Conservation (phyloP, 1,140 invertebrate genomes). For the Pomacea maculata region DNA sequence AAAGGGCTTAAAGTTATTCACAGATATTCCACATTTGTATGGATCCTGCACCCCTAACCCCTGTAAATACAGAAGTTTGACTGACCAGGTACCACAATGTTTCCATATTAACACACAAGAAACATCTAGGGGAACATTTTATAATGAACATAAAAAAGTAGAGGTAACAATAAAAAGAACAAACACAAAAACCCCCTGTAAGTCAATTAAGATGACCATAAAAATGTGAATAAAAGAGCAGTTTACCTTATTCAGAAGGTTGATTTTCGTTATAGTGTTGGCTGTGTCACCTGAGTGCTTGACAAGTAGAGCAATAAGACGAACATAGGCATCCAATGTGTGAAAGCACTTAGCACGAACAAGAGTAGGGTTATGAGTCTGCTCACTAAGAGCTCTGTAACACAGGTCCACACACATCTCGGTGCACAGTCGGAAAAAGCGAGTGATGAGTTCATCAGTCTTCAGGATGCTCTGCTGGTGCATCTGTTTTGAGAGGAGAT, state of each 20-base stretch:
- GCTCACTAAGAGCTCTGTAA: conserved; percentile 78
- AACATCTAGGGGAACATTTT: no score
- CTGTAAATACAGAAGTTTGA: no score
- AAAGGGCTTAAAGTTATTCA: no score
- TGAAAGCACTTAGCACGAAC: conserved; percentile 92
- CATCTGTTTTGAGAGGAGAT: conserved; percentile 74
- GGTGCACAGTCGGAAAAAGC: conserved; percentile 96
- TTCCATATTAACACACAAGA: not conserved
- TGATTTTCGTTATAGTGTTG: conserved; percentile 94
- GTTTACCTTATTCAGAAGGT: conserved; percentile 91
- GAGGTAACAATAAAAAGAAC: not conserved
- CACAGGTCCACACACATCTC: conserved; percentile 97
- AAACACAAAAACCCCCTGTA: not conserved
- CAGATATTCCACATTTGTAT: no score
- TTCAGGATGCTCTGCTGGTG: conserved; percentile 96
- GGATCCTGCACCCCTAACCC: no score
- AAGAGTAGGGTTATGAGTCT: conserved; percentile 68
- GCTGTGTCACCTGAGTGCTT: conserved; percentile 86
- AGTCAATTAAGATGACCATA: not conserved
- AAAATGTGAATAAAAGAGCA: not conserved
- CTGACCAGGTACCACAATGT: not conserved
- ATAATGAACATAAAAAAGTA: not conserved
- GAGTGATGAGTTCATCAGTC: conserved; percentile 95
- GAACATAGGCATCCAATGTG: conserved; percentile 94
- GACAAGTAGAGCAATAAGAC: conserved; percentile 93